phyloP scores from a whole-genome alignment of 37 sponge, comb jelly and placozoan species.

The Spongilla lacustris region DNA sequence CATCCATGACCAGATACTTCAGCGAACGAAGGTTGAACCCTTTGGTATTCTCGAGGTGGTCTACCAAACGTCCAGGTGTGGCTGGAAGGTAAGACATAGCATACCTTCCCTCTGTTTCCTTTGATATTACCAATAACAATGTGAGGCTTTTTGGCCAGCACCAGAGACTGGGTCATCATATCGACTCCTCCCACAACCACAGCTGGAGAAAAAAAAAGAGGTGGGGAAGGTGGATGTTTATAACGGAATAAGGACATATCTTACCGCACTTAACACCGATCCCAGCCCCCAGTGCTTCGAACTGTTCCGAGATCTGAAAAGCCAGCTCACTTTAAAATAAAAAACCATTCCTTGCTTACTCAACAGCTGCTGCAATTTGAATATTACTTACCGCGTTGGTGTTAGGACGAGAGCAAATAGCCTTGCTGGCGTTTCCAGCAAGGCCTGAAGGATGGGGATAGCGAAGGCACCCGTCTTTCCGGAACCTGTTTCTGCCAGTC shows the following conservation, averaged over 20 bases:
- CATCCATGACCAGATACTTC: slow-evolving; percentile 95
- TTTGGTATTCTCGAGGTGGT: slow-evolving; percentile 98
- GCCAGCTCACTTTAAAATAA: slow-evolving; percentile 84
- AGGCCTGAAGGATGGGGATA: slow-evolving; percentile 91
- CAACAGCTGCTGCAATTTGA: not conserved
- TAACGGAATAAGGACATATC: not conserved
- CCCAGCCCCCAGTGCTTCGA: slow-evolving; percentile 87
- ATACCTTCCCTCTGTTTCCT: not conserved
- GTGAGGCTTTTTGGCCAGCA: slow-evolving; percentile 96
- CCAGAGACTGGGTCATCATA: slow-evolving; percentile 96
- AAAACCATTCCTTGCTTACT: not conserved
- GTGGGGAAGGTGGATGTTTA: not conserved
- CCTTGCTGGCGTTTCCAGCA: slow-evolving; percentile 85
- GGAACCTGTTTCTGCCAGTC: slow-evolving; percentile 97
- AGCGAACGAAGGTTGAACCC: slow-evolving; percentile 91
- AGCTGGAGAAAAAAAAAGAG: not conserved
- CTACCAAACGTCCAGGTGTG: slow-evolving; percentile 97
- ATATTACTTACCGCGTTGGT: slow-evolving; percentile 78
- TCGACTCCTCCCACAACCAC: slow-evolving; percentile 95
- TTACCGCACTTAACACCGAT: slow-evolving; percentile 94
- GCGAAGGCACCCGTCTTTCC: slow-evolving; percentile 98
- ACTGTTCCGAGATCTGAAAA: slow-evolving; percentile 96
- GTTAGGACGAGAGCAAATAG: slow-evolving; percentile 97
- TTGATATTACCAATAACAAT: slow-evolving; percentile 71
- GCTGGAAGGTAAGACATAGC: slow-evolving; percentile 46